These are phyloP conservation scores for Aspiorhynchus laticeps DNA, from an alignment of 2,113 vertebrate species.

Conservation along the genomic window DNA sequence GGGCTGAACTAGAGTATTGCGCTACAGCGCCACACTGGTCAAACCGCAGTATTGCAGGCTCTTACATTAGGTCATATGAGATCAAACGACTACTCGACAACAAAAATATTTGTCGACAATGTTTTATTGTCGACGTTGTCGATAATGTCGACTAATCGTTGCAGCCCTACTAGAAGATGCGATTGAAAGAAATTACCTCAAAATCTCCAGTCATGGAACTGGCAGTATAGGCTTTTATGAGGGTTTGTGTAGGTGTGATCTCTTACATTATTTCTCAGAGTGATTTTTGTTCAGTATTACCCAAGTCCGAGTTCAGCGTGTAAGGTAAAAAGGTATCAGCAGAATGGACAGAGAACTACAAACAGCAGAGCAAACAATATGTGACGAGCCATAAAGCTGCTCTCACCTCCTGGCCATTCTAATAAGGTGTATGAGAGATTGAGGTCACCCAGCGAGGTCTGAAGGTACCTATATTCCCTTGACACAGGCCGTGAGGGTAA, in stretches of 20 bases:
- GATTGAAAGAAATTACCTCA: background rate
- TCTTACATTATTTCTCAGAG: slow-evolving; percentile 6
- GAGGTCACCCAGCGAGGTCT: slow-evolving; percentile 71
- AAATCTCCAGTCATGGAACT: background rate
- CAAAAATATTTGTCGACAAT: no score
- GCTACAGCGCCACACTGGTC: no score
- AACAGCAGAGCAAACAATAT: slow-evolving; percentile 64
- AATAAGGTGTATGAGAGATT: slow-evolving; percentile 71
- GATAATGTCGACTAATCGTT: no score
- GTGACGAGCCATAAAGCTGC: slow-evolving; percentile 60
- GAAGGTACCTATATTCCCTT: slow-evolving; percentile 72
- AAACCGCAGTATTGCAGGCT: no score
- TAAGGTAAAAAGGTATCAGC: slow-evolving; percentile 47
- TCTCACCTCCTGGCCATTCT: slow-evolving; percentile 62
- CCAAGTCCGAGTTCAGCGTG: slow-evolving; percentile 20
- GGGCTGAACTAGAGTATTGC: no score
- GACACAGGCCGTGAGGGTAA: slow-evolving; percentile 73
- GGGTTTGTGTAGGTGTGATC: background rate
- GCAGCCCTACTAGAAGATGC: background rate
- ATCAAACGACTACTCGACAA: no score
- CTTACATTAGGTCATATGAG: no score
- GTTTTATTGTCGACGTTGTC: no score
- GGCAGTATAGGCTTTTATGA: background rate
- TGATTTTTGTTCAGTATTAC: slow-evolving; percentile 35
- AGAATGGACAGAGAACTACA: slow-evolving; percentile 55